Conservation (phyloP, 2,888 invertebrate species). For the Vesta saturnalis region DNA sequence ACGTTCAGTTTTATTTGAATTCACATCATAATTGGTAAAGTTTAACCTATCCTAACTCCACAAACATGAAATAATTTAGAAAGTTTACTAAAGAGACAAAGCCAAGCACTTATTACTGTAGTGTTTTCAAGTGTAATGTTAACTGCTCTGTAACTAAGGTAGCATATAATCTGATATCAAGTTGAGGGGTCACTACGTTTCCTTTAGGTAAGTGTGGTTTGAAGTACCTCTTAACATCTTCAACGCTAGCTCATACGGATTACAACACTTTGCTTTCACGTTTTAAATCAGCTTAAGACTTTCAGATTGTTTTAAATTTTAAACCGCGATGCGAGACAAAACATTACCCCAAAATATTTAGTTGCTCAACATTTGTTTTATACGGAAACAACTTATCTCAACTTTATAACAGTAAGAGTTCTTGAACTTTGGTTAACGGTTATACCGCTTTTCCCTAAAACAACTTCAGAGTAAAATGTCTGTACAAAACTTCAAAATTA, state of each 20-base stretch:
- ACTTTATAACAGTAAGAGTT: constrained; percentile 30
- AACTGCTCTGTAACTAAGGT: constrained; percentile 2
- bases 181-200: constrained; percentile 32
- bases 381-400: constrained; percentile 27
- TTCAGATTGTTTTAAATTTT: constrained; percentile 38
- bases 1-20: background rate
- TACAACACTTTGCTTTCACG: constrained; percentile 51
- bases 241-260: constrained; percentile 43
- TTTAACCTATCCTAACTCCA: background rate
- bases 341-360: constrained; percentile 35
- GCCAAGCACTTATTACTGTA: background rate
- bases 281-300: constrained; percentile 53
- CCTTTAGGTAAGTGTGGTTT: constrained; percentile 30
- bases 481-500: constrained; percentile 31
- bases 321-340: constrained; percentile 31
- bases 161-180: constrained; percentile 18
- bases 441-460: constrained; percentile 26
- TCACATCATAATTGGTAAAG: constrained; percentile 5
- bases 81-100: background rate
- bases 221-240: constrained; percentile 28
- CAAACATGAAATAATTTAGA: constrained; percentile 3
- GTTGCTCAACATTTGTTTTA: constrained; percentile 37
- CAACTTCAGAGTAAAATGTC: constrained; percentile 28
- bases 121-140: background rate
- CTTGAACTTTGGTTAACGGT: constrained; percentile 33